Conservation (phyloP, 2,888 invertebrate species). For the Nebria salina region DNA sequence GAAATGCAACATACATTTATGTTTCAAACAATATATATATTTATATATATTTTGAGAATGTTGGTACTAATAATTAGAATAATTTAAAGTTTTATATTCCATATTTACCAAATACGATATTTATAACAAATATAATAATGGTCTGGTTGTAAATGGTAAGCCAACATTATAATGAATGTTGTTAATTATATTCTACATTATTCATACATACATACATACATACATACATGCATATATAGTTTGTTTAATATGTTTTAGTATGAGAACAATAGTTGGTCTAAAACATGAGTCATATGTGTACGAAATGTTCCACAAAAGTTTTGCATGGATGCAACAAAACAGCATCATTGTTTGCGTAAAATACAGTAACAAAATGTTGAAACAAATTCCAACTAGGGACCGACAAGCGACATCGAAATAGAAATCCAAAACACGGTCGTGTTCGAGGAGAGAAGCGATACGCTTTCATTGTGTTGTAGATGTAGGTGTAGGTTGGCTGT, state of each 20-base stretch:
- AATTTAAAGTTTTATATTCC: too few relatives aligned
- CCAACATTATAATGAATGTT: neutral
- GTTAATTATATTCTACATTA: neutral
- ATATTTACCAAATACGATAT: neutral
- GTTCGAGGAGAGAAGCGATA: conserved; percentile 6
- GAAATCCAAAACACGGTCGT: conserved; percentile 16
- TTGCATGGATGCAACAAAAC: conserved; percentile 33
- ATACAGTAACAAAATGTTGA: conserved; percentile 43
- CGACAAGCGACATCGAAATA: conserved; percentile 21
- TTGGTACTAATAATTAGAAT: too few relatives aligned
- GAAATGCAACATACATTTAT: too few relatives aligned
- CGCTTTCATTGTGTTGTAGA: neutral
- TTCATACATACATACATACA: too few relatives aligned
- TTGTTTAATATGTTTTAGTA: neutral
- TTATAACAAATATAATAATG: neutral
- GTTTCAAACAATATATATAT: too few relatives aligned
- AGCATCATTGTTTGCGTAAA: conserved; percentile 39
- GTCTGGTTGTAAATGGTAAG: neutral
- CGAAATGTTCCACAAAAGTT: conserved; percentile 32
- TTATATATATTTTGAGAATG: too few relatives aligned
- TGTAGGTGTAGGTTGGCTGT: neutral
- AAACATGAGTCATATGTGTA: conserved; percentile 17
- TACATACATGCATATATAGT: too few relatives aligned
- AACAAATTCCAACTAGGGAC: conserved; percentile 40
- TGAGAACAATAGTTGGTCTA: conserved; percentile 32